phyloP scores from a whole-genome alignment of 2,797 vertebrate species.

The Oreortyx pictus region DNA sequence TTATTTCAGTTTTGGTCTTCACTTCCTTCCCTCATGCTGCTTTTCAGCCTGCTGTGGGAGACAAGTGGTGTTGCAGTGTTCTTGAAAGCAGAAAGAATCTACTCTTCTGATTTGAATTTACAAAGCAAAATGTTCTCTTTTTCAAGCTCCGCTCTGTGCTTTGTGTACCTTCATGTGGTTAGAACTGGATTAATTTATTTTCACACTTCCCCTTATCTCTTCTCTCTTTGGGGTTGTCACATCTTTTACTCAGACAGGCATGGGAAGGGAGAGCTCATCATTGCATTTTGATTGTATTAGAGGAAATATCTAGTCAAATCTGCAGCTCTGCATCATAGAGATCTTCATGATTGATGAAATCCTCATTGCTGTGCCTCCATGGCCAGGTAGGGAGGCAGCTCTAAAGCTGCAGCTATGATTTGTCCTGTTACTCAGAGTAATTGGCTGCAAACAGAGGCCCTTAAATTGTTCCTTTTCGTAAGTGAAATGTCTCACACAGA shows the following conservation, averaged over 20 bases:
- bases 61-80: neutral
- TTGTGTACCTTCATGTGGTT: neutral
- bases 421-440: neutral
- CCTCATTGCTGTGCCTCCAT: neutral
- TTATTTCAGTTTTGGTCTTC: conserved; percentile 36
- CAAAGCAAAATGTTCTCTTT: conserved; percentile 35
- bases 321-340: neutral
- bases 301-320: conserved; percentile 39
- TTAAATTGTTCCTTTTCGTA: neutral
- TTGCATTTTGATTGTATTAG: neutral
- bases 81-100: conserved; percentile 41
- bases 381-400: neutral
- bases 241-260: conserved; percentile 2
- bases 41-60: conserved; percentile 51
- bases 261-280: neutral
- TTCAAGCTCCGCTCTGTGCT: neutral
- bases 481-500: neutral
- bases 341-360: conserved; percentile 14
- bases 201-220: conserved; percentile 33
- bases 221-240: conserved; percentile 26
- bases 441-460: neutral
- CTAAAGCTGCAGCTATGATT: neutral
- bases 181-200: conserved; percentile 53
- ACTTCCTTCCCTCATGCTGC: conserved; percentile 13
- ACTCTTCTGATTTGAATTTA: conserved; percentile 36